Evolutionary conservation across 2,888 invertebrate species (phyloP), one percentile per base, ranked within the genome.

Genomic region (Acrobasis repandana): DNA sequence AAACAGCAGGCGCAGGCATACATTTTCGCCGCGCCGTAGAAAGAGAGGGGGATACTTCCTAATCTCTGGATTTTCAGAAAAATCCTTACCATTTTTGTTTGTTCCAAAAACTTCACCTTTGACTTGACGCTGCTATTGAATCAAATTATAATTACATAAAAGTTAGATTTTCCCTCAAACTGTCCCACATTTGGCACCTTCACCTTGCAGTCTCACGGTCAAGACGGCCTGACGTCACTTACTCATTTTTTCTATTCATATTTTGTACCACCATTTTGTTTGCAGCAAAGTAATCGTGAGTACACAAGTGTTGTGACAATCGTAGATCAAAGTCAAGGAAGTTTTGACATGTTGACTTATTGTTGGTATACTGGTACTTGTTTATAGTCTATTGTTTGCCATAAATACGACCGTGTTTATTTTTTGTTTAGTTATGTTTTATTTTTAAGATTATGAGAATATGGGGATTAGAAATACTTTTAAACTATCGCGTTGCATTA

Each of bases 201-300:
- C 67, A 70, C 80, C 79, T 82, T 80, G 80, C 69, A 51, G 63
- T 77, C 77, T 80, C 82, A 82, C 73, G 82, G 81, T 77, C 80
- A 65, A 75, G 74, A 70, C 71, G 65, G 58, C 67, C 68, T 71
- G 72, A 75, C 75, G 71, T 73, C 75, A 73, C 68, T 65, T 70
- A 64, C 60, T 65, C 65, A 48, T 72, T 76, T 76, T 77, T 72
- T 66, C 63, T 60, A 65, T 63, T 67, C 60, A 63, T 61, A 67
- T 63, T 70, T 71, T 63, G 67, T 68, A 58, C 62, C 61, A 65
- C 65, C 61, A 64, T 57, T 64, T 47, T 57, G 62, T 61, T 66
- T 70, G 67, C 65, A 63, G 61, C 62, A 34, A 10, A 18, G 56
- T 46, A 57, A 15, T 47, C 6, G 33, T 18, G 33, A 57, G 47